A percentile compares a stretch with the other conserved stretches of the same genome.
Conservation (phyloP, 2,888 invertebrate species). For the Chalcis sispes region DNA sequence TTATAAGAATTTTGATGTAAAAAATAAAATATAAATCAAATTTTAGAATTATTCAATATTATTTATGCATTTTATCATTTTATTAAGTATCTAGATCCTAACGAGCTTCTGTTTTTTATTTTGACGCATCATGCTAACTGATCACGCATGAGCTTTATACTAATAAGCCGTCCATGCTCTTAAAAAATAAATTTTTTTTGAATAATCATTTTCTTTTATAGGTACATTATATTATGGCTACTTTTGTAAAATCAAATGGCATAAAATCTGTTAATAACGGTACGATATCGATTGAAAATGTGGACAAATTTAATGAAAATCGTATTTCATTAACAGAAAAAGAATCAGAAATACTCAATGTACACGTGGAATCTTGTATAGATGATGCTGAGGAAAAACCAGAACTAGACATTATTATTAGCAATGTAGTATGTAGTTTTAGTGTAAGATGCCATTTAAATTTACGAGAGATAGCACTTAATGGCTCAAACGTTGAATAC, state of each 20-base stretch:
- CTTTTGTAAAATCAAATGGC: constrained; percentile 90
- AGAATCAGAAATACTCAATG: constrained; percentile 60
- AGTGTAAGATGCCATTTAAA: constrained; percentile 97
- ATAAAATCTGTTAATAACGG: constrained; percentile 86
- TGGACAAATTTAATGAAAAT: constrained; percentile 62
- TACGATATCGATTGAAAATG: constrained; percentile 75
- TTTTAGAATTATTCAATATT: no score
- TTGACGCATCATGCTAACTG: no score
- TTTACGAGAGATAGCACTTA: constrained; percentile 93
- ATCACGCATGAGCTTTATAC: no score
- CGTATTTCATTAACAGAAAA: constrained; percentile 34
- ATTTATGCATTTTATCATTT: no score
- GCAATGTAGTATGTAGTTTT: constrained; percentile 98
- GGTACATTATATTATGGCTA: constrained; percentile 87
- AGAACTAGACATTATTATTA: constrained; percentile 96
- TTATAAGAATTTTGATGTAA: no score
- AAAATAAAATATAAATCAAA: no score
- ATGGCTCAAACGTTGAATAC: constrained; percentile 96
- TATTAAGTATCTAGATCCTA: no score
- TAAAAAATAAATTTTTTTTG: no score
- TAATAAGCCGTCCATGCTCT: no score
- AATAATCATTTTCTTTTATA: no score
- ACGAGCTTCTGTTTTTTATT: no score
- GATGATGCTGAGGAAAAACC: constrained; percentile 77
- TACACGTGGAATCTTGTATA: constrained; percentile 61